These are phyloP conservation scores for Grammomys dolichurus DNA, from an alignment of 2,113 vertebrate species.

Conservation along the genomic window DNA sequence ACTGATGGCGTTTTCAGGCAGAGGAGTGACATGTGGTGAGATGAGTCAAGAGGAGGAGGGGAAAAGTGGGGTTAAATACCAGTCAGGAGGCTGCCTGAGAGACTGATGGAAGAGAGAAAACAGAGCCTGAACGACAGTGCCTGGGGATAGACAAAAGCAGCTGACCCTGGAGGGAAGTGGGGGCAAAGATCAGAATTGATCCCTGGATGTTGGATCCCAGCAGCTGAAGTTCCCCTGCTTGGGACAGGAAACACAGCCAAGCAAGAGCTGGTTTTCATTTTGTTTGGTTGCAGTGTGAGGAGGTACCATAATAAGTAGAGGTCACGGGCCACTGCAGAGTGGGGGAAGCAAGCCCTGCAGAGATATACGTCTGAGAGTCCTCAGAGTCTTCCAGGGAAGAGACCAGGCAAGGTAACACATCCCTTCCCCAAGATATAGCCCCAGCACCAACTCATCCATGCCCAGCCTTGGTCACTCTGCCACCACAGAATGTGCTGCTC, in stretches of 20 bases:
- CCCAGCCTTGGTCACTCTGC: constrained; percentile 51
- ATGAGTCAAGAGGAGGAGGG: neutral
- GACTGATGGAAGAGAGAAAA: neutral
- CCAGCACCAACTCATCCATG: neutral
- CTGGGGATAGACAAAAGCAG: neutral
- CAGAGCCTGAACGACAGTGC: neutral
- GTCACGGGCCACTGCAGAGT: neutral
- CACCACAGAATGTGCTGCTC: constrained; percentile 69
- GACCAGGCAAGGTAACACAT: neutral
- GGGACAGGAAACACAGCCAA: neutral
- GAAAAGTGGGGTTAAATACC: neutral
- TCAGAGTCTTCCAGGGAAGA: neutral
- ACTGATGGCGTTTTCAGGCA: neutral
- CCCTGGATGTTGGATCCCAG: neutral
- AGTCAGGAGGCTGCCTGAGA: neutral
- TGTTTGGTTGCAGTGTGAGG: neutral
- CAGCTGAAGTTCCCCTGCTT: neutral
- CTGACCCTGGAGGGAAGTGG: neutral
- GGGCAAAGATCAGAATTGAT: neutral
- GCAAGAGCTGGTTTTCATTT: neutral
- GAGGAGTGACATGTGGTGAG: neutral
- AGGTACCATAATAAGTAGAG: neutral
- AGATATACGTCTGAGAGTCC: neutral
- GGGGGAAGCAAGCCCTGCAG: neutral
- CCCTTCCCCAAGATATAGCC: neutral